Percentiles rank a stretch among this genome's conserved stretches.
Conservation (phyloP, 2,888 invertebrate species). For the Andrena trimmerana region DNA sequence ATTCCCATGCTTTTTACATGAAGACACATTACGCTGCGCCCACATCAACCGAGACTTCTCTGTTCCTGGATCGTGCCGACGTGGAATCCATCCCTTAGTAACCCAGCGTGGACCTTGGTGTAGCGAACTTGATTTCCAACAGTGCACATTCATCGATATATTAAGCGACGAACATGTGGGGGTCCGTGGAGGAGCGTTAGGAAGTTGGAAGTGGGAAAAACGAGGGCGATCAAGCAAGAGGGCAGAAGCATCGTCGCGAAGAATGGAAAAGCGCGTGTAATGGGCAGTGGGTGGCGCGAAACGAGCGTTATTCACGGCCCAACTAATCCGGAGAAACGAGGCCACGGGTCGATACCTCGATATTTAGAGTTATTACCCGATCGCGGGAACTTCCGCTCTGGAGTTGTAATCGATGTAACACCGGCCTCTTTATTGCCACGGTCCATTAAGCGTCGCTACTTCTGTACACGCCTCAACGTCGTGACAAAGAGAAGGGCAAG, state of each 20-base stretch:
- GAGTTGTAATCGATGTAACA: constrained; percentile 77
- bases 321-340: constrained; percentile 78
- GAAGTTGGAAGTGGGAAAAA: background rate
- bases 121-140: too few relatives aligned
- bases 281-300: constrained; percentile 47
- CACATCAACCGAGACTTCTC: too few relatives aligned
- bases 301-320: constrained; percentile 63
- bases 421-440: constrained; percentile 75
- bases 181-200: too few relatives aligned
- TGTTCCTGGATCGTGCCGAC: too few relatives aligned
- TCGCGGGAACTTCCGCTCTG: constrained; percentile 73
- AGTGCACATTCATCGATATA: too few relatives aligned
- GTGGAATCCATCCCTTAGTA: too few relatives aligned
- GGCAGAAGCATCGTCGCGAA: constrained; percentile 20
- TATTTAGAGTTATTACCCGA: constrained; percentile 80
- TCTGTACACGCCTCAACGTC: constrained; percentile 52
- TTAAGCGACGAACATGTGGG: too few relatives aligned
- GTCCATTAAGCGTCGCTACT: constrained; percentile 71
- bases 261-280: constrained; percentile 40
- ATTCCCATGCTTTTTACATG: too few relatives aligned
- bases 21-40: too few relatives aligned
- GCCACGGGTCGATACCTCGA: constrained; percentile 76
- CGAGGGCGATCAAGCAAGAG: background rate
- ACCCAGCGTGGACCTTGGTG: too few relatives aligned
- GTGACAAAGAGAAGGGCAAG: constrained; percentile 7